These are phyloP conservation scores for Nezara viridula DNA, from an alignment of 2,888 invertebrate genomes.

Conservation along the genomic window DNA sequence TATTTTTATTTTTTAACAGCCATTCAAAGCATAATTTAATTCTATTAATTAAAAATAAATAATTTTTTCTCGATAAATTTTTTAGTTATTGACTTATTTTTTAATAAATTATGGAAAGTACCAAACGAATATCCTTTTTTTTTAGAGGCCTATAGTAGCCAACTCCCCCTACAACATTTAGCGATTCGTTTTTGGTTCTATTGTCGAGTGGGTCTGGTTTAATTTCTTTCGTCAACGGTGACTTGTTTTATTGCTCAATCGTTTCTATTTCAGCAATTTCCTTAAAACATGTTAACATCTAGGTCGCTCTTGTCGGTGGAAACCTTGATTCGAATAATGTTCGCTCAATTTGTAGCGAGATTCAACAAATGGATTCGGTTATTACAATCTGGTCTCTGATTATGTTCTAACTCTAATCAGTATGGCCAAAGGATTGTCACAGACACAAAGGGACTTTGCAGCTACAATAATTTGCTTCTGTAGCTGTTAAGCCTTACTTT, in stretches of 20 bases:
- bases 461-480: neutral
- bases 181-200: no score
- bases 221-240: neutral
- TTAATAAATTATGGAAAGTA: no score
- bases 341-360: neutral
- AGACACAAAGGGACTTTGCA: neutral
- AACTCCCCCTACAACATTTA: no score
- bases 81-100: no score
- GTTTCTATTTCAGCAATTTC: neutral
- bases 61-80: no score
- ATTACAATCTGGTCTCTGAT: neutral
- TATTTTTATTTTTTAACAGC: no score
- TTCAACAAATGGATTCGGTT: neutral
- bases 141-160: no score
- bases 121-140: no score
- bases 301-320: neutral
- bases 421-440: neutral
- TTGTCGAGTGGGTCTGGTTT: no score
- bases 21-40: no score
- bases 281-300: neutral
- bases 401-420: slow-evolving; percentile 6
- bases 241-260: neutral
- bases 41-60: no score
- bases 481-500: neutral
- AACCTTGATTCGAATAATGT: neutral